Percentiles rank a stretch among this genome's conserved stretches.
Evolutionary conservation across 1,140 invertebrate species (phyloP).

Genomic region (Eriosoma lanigerum): DNA sequence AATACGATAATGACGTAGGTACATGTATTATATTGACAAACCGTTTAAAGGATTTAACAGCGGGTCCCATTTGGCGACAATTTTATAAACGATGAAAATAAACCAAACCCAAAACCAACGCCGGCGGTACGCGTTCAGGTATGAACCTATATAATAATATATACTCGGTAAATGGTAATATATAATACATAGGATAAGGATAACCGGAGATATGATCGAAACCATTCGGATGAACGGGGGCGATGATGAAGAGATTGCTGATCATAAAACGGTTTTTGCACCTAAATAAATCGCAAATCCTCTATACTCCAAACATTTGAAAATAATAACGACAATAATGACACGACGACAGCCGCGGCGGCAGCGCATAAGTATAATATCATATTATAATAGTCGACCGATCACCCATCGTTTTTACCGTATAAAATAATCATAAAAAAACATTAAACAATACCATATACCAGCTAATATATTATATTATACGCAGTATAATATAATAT

Average conservation of each 20-base stretch:
- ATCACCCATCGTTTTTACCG: too few relatives aligned
- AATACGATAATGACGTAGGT: not conserved
- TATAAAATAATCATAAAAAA: too few relatives aligned
- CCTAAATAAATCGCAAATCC: constrained; percentile 25
- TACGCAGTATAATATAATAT: not conserved
- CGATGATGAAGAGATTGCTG: not conserved
- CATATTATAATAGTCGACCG: too few relatives aligned
- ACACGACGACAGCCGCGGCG: too few relatives aligned
- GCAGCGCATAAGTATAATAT: too few relatives aligned
- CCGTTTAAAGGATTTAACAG: constrained; percentile 30
- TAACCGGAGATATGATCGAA: constrained; percentile 15
- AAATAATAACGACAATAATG: constrained; percentile 25
- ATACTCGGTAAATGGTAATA: too few relatives aligned
- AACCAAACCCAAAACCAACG: constrained; percentile 19
- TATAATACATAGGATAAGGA: too few relatives aligned
- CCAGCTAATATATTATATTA: not conserved
- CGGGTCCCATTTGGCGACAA: constrained; percentile 13
- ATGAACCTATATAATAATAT: not conserved
- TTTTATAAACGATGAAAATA: constrained; percentile 17
- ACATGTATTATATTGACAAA: constrained; percentile 33
- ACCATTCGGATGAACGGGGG: not conserved
- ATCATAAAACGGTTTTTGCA: constrained; percentile 31
- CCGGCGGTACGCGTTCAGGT: not conserved
- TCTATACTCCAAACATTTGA: not conserved
- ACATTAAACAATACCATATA: too few relatives aligned